Conservation (phyloP, 2,113 vertebrate species). For the Argyrosomus japonicus region DNA sequence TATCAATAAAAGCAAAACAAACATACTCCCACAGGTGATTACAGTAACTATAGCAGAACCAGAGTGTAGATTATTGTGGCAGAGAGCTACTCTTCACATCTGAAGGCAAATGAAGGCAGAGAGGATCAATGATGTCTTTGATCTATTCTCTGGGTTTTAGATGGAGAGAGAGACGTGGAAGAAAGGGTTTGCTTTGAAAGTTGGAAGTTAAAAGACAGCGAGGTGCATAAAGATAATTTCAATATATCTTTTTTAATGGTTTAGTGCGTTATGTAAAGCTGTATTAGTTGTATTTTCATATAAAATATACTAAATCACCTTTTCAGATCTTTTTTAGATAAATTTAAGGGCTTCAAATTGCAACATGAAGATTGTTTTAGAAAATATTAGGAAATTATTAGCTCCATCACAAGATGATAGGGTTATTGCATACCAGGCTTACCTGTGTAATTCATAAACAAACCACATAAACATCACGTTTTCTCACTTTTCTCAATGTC, state of each 20-base stretch:
- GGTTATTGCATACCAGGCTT: neutral
- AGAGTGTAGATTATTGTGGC: slow-evolving; percentile 27
- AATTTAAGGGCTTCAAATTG: neutral
- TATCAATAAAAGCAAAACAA: slow-evolving; percentile 21
- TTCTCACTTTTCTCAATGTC: neutral
- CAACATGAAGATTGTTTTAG: neutral
- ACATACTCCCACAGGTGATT: neutral
- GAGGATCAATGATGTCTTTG: slow-evolving; percentile 73
- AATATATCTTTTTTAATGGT: slow-evolving; percentile 28
- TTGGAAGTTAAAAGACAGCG: slow-evolving; percentile 30
- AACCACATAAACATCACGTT: neutral
- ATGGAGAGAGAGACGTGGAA: slow-evolving; percentile 5
- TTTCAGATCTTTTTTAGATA: neutral
- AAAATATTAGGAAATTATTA: neutral
- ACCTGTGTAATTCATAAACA: neutral
- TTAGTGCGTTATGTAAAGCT: neutral
- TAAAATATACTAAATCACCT: neutral
- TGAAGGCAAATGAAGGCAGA: slow-evolving; percentile 63
- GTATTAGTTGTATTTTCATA: neutral
- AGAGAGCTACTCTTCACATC: slow-evolving; percentile 59
- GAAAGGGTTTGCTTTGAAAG: slow-evolving; percentile 46
- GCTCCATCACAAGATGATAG: neutral
- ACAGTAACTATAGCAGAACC: slow-evolving; percentile 10
- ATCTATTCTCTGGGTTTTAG: slow-evolving; percentile 67
- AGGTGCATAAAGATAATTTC: slow-evolving; percentile 11